Evolutionary conservation across 2,113 vertebrate genomes (phyloP), one percentile per base, ranked within the genome.

Genomic region (Bolborhynchus lineola): DNA sequence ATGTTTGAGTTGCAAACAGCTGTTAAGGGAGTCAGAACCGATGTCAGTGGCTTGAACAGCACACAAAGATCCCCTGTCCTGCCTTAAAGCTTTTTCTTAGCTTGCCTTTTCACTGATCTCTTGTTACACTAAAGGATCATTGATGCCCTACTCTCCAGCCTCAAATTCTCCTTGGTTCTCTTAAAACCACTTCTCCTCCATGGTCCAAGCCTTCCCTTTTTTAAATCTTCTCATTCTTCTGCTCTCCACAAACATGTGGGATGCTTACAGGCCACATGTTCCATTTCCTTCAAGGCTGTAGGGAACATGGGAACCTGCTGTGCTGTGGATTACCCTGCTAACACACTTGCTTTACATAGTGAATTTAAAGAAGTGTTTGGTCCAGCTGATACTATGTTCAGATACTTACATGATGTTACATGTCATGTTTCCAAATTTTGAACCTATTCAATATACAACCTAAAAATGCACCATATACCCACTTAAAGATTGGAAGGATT

Each of bases 381-480:
- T 62, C 53, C 60, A 84, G 63, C 25, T n/a, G 29, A 62, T 2
- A 12, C 7, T 39, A 79, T 75, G 21, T 60, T 78, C 31, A 64
- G 23, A 47, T 52, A 74, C 63, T 15, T 37, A 62, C 0, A 0
- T 74, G 31, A 55, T 71, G 28, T 49, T 75, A 37, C 4, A 10
- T 20, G 8, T 7, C 2, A 0, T 19, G 7, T 46, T 80, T 80
- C 67, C 2, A 0, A 69, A 37, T 62, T 77, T 53, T 59, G 1
- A 26, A 42, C 39, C 4, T 25, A 11, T 20, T 72, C 23, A 72
- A 92, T 69, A 78, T 19, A 19, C 10, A 62, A 55, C 6, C 13
- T 82, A 26, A 90, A 72, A 88, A 77, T 46, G 4, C 11, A 65
- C 13, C 12, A 0, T 42, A 17, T 47, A 60, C 19, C 19, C 23